Evolutionary conservation across 2,113 vertebrate species (phyloP).

Genomic region (Coryphaenoides rupestris): DNA sequence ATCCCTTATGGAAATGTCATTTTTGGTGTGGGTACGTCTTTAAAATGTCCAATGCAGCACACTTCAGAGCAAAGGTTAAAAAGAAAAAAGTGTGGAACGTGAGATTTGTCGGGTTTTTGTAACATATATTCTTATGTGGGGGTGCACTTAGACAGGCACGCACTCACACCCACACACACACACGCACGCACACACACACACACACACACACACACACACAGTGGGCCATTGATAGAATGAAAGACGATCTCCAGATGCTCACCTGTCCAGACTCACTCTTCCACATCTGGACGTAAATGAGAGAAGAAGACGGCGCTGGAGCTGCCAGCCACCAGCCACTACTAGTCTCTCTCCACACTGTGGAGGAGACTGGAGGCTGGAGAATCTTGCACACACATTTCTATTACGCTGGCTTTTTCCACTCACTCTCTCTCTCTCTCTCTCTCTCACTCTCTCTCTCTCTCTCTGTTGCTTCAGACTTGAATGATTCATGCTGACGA

Average conservation of each 20-base stretch:
- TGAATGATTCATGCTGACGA: slow-evolving; percentile 28
- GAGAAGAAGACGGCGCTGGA: background rate
- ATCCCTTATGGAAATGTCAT: no score
- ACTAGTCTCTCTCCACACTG: background rate
- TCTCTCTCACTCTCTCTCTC: no score
- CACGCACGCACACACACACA: slow-evolving; percentile 4
- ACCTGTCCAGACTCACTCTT: slow-evolving; percentile 11
- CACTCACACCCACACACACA: no score
- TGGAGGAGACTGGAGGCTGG: slow-evolving; percentile 1
- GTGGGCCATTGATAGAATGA: background rate
- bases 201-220: background rate
- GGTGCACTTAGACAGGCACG: no score
- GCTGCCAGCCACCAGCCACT: background rate
- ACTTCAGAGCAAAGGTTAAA: no score
- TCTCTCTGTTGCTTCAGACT: no score
- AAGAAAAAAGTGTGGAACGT: no score
- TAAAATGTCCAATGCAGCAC: no score
- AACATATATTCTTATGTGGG: no score
- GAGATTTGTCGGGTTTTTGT: no score
- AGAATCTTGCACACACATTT: slow-evolving; percentile 42
- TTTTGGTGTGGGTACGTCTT: no score
- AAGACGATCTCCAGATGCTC: slow-evolving; percentile 26
- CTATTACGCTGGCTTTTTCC: slow-evolving; percentile 37
- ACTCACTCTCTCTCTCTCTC: no score
- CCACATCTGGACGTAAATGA: slow-evolving; percentile 3